Conservation (phyloP, 2,888 invertebrate genomes). For the Lacanobia oleracea region DNA sequence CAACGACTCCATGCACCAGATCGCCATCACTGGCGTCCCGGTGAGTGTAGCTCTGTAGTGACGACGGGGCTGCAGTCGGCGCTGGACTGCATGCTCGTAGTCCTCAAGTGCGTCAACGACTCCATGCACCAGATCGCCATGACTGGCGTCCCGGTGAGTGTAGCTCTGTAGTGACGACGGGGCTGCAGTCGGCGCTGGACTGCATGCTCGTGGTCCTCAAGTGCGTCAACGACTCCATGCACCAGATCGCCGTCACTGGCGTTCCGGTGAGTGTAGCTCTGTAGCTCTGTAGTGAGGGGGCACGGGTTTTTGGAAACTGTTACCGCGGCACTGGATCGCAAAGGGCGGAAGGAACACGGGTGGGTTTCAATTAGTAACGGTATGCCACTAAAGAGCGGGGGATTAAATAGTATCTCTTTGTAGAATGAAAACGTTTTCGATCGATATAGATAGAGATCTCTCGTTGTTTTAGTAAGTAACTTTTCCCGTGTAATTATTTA, state of each 20-base stretch:
- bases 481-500: background rate
- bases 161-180: slow-evolving; percentile 90
- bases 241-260: slow-evolving; percentile 98
- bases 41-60: slow-evolving; percentile 90
- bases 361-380: too few relatives aligned
- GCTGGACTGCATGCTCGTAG: slow-evolving; percentile 98
- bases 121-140: slow-evolving; percentile 99
- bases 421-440: too few relatives aligned
- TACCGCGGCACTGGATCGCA: too few relatives aligned
- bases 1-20: slow-evolving; percentile 99
- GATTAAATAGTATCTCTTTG: too few relatives aligned
- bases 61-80: slow-evolving; percentile 97
- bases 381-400: too few relatives aligned
- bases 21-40: slow-evolving; percentile 98
- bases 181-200: slow-evolving; percentile 97
- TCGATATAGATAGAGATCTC: too few relatives aligned
- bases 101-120: slow-evolving; percentile 98
- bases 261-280: slow-evolving; percentile 93
- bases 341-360: too few relatives aligned
- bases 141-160: slow-evolving; percentile 96
- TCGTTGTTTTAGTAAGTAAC: background rate
- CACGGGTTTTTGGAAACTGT: too few relatives aligned
- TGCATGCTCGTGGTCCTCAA: slow-evolving; percentile 98
- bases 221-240: slow-evolving; percentile 99
- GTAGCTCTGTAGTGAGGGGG: too few relatives aligned